These are phyloP conservation scores for Pachypeltis micranthus DNA, from an alignment of 1,140 invertebrate species.

Conservation along the genomic window DNA sequence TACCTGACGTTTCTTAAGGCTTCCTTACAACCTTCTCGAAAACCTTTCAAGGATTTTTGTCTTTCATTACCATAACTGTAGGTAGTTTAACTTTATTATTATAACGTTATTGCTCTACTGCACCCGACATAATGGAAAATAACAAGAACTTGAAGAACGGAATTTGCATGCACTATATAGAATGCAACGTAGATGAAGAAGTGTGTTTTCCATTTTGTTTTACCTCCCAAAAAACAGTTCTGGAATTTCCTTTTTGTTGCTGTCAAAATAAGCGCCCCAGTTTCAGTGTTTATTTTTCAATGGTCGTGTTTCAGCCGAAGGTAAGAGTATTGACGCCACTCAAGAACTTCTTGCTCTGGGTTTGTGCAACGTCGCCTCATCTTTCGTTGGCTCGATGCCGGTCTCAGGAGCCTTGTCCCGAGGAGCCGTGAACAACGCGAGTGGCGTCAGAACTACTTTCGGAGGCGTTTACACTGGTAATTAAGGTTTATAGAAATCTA, in stretches of 20 bases:
- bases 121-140: too few relatives aligned
- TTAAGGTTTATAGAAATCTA: background rate
- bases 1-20: too few relatives aligned
- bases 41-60: too few relatives aligned
- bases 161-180: too few relatives aligned
- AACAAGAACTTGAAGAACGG: too few relatives aligned
- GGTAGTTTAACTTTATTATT: too few relatives aligned
- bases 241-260: too few relatives aligned
- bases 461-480: constrained; percentile 64
- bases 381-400: constrained; percentile 75
- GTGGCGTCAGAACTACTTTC: constrained; percentile 68
- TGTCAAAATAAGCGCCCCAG: background rate
- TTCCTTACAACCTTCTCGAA: too few relatives aligned
- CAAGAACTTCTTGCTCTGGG: constrained; percentile 72
- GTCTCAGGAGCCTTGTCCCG: constrained; percentile 71
- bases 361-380: constrained; percentile 67
- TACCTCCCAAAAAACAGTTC: background rate
- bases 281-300: too few relatives aligned
- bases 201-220: background rate
- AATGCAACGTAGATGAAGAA: background rate
- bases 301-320: constrained; percentile 38
- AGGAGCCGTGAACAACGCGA: constrained; percentile 77
- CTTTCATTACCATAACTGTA: too few relatives aligned
- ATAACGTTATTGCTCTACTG: too few relatives aligned
- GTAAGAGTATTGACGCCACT: constrained; percentile 58